Evolutionary conservation across 1,140 invertebrate species (phyloP).

Genomic region (Gryon sp.): DNA sequence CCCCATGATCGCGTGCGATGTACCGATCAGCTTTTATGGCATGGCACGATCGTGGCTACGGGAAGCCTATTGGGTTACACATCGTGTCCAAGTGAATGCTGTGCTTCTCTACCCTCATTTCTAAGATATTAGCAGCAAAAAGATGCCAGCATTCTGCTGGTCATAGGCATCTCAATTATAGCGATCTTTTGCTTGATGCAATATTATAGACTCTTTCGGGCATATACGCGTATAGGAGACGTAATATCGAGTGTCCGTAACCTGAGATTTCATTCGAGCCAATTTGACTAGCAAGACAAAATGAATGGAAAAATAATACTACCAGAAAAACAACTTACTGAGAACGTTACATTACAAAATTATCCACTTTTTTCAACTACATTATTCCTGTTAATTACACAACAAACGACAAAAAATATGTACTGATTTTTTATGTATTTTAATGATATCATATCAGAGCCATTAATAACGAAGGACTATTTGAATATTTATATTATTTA

Average conservation of each 20-base stretch:
- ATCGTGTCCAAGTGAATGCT: conserved; percentile 33
- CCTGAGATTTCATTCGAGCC: conserved; percentile 72
- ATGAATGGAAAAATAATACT: conserved; percentile 72
- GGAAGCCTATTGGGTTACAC: conserved; percentile 76
- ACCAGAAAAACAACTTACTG: conserved; percentile 51
- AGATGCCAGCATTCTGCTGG: conserved; percentile 28
- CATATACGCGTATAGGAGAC: conserved; percentile 60
- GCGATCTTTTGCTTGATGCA: conserved; percentile 68
- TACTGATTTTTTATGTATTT: too few species aligned
- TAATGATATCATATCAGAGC: too few species aligned
- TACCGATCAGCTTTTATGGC: conserved; percentile 78
- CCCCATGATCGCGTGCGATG: conserved; percentile 77
- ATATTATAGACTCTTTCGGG: conserved; percentile 68
- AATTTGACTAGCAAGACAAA: conserved; percentile 69
- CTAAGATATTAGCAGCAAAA: conserved; percentile 45
- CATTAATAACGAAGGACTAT: too few species aligned
- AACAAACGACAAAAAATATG: too few species aligned
- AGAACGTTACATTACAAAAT: conserved; percentile 56
- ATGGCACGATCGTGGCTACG: conserved; percentile 75
- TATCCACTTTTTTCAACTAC: too few species aligned
- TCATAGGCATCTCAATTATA: conserved; percentile 66
- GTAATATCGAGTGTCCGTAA: conserved; percentile 70
- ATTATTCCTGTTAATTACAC: too few species aligned
- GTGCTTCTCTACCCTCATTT: conserved; percentile 51
- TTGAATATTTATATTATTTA: too few species aligned